A percentile compares a stretch with the other conserved stretches of the same genome.
Conservation (phyloP, 1,140 invertebrate species). For the Drosophila nikananu region DNA sequence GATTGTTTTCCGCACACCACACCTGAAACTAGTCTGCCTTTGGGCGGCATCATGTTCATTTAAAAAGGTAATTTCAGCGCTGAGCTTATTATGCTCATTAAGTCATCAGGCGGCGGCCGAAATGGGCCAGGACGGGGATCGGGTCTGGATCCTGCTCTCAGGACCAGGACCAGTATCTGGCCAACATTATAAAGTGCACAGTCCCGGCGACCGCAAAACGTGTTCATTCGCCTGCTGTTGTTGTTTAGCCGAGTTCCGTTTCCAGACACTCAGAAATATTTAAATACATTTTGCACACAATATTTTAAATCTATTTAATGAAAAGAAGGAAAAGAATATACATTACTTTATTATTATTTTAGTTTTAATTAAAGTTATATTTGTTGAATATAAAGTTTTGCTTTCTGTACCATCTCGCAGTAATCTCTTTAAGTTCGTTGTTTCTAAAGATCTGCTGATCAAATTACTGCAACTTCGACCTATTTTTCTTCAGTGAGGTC, state of each 20-base stretch:
- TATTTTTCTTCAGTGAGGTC: not conserved
- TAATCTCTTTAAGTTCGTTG: not conserved
- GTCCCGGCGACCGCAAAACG: constrained; percentile 63
- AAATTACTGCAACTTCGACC: not conserved
- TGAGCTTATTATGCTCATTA: constrained; percentile 84
- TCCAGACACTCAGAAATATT: not conserved
- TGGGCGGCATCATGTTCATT: constrained; percentile 74
- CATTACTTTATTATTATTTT: not conserved
- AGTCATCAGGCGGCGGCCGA: constrained; percentile 68
- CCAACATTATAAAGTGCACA: constrained; percentile 71
- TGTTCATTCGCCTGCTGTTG: constrained; percentile 65
- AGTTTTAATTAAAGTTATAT: not conserved
- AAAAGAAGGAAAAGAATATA: too few relatives aligned
- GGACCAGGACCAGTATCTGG: constrained; percentile 11
- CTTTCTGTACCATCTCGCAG: not conserved
- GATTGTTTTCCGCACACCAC: constrained; percentile 27
- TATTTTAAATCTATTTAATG: too few relatives aligned
- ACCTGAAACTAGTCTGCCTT: constrained; percentile 25
- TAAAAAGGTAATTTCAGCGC: constrained; percentile 80
- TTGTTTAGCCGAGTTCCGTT: constrained; percentile 50
- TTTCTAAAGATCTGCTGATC: not conserved
- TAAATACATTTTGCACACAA: not conserved
- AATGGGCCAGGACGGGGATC: constrained; percentile 33
- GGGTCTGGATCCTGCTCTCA: constrained; percentile 23
- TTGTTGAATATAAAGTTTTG: too few relatives aligned